Base-by-base conservation (phyloP, 2,113 vertebrate species). In the Probosciger aterrimus region DNA sequence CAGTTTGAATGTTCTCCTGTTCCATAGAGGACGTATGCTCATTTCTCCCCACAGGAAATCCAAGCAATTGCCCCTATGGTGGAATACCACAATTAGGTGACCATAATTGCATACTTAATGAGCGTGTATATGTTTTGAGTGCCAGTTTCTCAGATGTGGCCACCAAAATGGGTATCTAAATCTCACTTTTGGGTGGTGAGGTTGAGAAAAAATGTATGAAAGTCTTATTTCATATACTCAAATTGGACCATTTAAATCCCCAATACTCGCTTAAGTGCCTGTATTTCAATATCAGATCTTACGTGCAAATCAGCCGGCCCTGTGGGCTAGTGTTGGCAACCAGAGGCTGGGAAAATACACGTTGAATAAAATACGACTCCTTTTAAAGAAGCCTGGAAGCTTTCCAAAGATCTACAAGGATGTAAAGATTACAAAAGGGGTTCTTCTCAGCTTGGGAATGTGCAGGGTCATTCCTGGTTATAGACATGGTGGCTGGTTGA, bases 41-140 rank as follows among this genome's bases (percentile, higher is more conserved):
- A 19, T 92, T 96, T 95, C 95, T 76, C 73, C 83, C 83, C 88
- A 94, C 92, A 96, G 93, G 93, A 96, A 96, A 94, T 95, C 92
- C 93, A 94, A 89, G 95, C 88, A 96, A 92, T 96, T 95, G 86
- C 86, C 83, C 86, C 93, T 92, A 23, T 76, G 77, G 77, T 91
- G 88, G 49, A 93, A 79, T 23, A 77, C 91, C 92, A 94, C 88
- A 95, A 93, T 96, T 94, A 94, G 49, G 74, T 91, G 86, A 95
- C 91, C 96, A 87, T 89, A 97, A 95, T 89, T 94, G 78, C 88
- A 82, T 69, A 39, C 27, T 57, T 93, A 89, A 94, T 96, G 91
- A 94, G 91, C 63, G 70, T 92, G 92, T 87, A 23, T 92, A 62
- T 84, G 46, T 89, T 90, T 92, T n/a, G 60, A 91, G 70, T 63